Conservation (phyloP, 1,140 invertebrate genomes). For the Nylanderia fulva region DNA sequence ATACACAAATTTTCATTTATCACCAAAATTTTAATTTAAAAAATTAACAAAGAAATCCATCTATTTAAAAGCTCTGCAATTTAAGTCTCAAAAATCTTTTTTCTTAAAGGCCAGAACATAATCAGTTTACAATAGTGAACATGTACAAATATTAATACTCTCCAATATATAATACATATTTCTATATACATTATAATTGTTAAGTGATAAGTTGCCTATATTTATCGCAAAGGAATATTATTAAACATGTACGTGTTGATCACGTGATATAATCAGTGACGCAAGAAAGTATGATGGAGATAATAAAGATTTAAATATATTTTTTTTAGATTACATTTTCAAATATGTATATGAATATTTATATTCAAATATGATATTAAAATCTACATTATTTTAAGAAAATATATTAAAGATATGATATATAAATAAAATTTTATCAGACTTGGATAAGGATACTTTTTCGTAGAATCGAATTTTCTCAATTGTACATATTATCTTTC, state of each 20-base stretch:
- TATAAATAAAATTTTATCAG: not conserved
- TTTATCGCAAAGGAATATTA: not conserved
- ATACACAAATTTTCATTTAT: conserved; percentile 1
- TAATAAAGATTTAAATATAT: conserved; percentile 2
- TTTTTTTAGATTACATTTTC: not conserved
- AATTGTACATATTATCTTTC: not conserved
- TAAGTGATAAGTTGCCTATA: not conserved
- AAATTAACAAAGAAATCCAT: not conserved
- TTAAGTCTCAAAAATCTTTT: not conserved
- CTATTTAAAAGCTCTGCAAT: not conserved
- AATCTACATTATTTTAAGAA: not conserved
- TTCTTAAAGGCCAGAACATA: not conserved
- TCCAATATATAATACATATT: not conserved
- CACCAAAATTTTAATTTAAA: not conserved
- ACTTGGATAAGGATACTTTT: not conserved
- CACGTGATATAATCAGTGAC: not conserved
- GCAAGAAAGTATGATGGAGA: not conserved
- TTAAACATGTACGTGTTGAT: not conserved
- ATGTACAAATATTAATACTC: not conserved
- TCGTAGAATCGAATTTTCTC: not conserved
- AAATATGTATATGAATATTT: too few species aligned
- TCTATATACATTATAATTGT: not conserved
- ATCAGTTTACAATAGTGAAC: not conserved
- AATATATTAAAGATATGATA: not conserved
- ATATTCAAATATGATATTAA: not conserved